These are phyloP conservation scores for Clytia hemisphaerica DNA, from an alignment of 30 jellyfish, hydroid and myxozoan genomes.

Conservation along the genomic window DNA sequence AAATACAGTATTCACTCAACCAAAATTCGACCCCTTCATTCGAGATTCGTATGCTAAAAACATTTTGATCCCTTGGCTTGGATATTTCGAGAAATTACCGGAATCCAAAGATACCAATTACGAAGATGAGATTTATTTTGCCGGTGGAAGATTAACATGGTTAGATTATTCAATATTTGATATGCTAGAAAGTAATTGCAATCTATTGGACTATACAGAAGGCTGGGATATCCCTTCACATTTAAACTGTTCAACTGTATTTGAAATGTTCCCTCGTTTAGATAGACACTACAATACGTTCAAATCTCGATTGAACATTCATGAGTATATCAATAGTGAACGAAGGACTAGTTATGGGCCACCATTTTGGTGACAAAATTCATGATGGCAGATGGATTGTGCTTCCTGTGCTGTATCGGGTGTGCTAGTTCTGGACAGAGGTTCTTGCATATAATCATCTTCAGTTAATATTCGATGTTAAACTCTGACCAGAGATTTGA, in stretches of 20 bases:
- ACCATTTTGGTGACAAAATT: too few relatives aligned
- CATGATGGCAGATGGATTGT: too few relatives aligned
- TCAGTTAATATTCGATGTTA: too few relatives aligned
- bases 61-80: conserved; percentile 55
- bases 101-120: conserved; percentile 33
- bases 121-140: conserved; percentile 35
- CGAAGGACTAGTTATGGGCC: conserved; percentile 30
- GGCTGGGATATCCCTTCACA: conserved; percentile 21
- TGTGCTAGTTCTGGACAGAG: too few relatives aligned
- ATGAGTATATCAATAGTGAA: conserved; percentile 32
- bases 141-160: conserved; percentile 80
- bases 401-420: too few relatives aligned
- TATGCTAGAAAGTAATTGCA: conserved; percentile 49
- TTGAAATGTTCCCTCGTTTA: conserved; percentile 38
- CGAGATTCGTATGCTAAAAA: conserved; percentile 47
- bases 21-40: conserved; percentile 38
- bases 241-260: not conserved
- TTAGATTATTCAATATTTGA: conserved; percentile 69
- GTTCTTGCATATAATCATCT: too few relatives aligned
- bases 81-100: conserved; percentile 62
- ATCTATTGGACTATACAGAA: conserved; percentile 36
- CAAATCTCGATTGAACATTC: conserved; percentile 38
- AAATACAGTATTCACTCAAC: too few relatives aligned
- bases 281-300: conserved; percentile 33
- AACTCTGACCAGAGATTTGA: too few relatives aligned